Evolutionary conservation across 2,797 vertebrate species (phyloP).

Genomic region (Eutrigla gurnardus): DNA sequence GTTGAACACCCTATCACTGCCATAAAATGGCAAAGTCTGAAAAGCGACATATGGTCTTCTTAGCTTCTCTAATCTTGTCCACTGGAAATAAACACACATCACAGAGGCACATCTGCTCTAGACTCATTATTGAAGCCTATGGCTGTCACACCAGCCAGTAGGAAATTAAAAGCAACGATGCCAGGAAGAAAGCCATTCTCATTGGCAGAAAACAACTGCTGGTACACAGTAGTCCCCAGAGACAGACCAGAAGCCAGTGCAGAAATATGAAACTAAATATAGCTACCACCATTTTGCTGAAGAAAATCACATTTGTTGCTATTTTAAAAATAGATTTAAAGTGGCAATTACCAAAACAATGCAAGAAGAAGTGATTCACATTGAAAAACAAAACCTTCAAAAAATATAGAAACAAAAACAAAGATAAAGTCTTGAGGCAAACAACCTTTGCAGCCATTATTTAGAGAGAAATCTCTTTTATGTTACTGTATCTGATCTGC

Average conservation of each 20-base stretch:
- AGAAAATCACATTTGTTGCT: constrained; percentile 31
- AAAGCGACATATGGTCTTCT: constrained; percentile 63
- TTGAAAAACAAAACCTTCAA: background rate
- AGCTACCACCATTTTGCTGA: constrained; percentile 27
- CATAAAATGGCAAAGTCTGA: constrained; percentile 50
- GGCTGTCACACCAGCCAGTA: constrained; percentile 44
- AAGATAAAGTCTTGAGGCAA: background rate
- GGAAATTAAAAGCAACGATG: constrained; percentile 70
- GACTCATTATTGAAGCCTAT: constrained; percentile 58
- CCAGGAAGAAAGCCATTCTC: constrained; percentile 40
- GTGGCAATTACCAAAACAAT: background rate
- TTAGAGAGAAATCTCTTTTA: background rate
- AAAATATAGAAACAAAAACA: constrained; percentile 10
- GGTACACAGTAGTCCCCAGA: constrained; percentile 26
- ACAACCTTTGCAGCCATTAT: background rate
- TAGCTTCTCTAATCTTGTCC: constrained; percentile 61
- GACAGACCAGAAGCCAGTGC: constrained; percentile 34
- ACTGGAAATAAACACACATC: constrained; percentile 52
- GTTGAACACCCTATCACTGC: background rate
- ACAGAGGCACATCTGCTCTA: constrained; percentile 63
- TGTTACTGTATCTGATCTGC: background rate
- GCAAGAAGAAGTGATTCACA: background rate
- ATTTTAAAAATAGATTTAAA: constrained; percentile 27
- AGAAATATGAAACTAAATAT: constrained; percentile 59
- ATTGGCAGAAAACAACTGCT: constrained; percentile 31